These are phyloP conservation scores for Ophioninae sp. DNA, from an alignment of 2,888 invertebrate species.

Conservation along the genomic window DNA sequence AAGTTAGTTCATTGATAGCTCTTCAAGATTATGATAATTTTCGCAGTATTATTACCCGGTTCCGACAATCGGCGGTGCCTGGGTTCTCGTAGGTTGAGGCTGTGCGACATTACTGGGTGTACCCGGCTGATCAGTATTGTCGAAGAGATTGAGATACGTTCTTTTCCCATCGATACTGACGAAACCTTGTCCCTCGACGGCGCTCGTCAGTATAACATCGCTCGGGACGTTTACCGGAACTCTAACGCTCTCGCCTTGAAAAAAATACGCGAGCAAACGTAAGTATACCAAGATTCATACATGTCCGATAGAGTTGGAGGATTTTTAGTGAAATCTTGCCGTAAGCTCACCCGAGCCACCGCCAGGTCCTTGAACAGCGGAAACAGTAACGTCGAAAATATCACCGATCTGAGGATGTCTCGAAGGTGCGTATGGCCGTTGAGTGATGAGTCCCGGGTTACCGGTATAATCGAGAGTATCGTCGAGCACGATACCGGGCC, in stretches of 20 bases:
- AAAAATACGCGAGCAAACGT: not conserved
- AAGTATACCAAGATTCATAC: not conserved
- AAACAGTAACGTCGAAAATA: conserved; percentile 93
- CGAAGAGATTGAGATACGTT: conserved; percentile 93
- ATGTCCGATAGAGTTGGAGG: not conserved
- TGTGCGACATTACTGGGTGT: conserved; percentile 73
- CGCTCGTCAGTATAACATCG: conserved; percentile 89
- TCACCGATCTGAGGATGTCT: conserved; percentile 84
- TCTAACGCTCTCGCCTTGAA: conserved; percentile 73
- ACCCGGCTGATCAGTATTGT: conserved; percentile 82
- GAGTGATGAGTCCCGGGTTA: conserved; percentile 80
- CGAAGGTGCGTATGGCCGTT: conserved; percentile 81
- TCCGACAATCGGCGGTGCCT: conserved; percentile 81
- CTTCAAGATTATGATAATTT: too few relatives aligned
- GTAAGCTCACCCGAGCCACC: conserved; percentile 79
- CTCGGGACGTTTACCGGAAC: conserved; percentile 73
- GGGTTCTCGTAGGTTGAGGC: conserved; percentile 76
- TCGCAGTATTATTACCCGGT: conserved; percentile 83
- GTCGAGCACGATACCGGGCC: conserved; percentile 93
- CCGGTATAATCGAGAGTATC: conserved; percentile 83
- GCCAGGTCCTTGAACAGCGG: conserved; percentile 92
- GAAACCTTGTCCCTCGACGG: conserved; percentile 91
- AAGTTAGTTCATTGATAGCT: too few relatives aligned
- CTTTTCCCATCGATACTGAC: conserved; percentile 96
- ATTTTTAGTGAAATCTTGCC: not conserved